phyloP scores from a whole-genome alignment of 2,888 invertebrate species.

The Herminia tarsipennalis region DNA sequence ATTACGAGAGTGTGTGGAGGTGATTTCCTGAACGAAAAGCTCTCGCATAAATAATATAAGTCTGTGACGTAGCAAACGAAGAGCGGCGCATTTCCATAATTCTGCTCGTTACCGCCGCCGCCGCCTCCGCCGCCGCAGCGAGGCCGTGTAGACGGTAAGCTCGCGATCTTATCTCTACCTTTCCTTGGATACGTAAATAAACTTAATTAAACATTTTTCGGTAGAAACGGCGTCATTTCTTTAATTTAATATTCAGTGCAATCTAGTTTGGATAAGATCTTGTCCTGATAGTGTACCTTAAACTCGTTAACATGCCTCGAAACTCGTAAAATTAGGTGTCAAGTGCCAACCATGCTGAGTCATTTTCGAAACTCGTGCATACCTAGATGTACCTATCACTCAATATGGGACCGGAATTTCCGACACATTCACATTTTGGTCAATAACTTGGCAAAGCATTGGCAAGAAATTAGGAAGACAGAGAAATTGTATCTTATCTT shows the following conservation, averaged over 20 bases:
- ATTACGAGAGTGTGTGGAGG: slow-evolving; percentile 47
- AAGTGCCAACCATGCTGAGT: neutral
- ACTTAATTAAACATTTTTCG: slow-evolving; percentile 55
- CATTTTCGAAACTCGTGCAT: slow-evolving; percentile 13
- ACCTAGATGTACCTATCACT: neutral
- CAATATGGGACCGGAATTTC: slow-evolving; percentile 1
- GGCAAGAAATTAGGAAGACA: no score
- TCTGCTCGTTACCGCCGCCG: slow-evolving; percentile 65
- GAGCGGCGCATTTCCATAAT: slow-evolving; percentile 72
- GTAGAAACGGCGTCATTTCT: slow-evolving; percentile 10
- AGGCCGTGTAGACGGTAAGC: slow-evolving; percentile 28
- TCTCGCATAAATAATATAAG: slow-evolving; percentile 58
- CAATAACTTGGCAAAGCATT: no score
- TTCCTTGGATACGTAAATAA: slow-evolving; percentile 55
- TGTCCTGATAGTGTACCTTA: slow-evolving; percentile 1
- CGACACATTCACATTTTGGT: no score
- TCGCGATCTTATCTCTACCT: slow-evolving; percentile 57
- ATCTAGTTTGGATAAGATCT: slow-evolving; percentile 13
- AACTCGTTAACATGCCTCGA: slow-evolving; percentile 1
- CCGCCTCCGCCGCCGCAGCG: slow-evolving; percentile 40
- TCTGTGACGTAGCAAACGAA: slow-evolving; percentile 39
- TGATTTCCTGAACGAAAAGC: slow-evolving; percentile 58
- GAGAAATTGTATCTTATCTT: no score
- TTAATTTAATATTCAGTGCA: slow-evolving; percentile 10
- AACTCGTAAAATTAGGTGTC: slow-evolving; percentile 5